A percentile compares a stretch with the other conserved stretches of the same genome.
phyloP scores from a whole-genome alignment of 2,888 invertebrate genomes.

The Sphinx pinastri region DNA sequence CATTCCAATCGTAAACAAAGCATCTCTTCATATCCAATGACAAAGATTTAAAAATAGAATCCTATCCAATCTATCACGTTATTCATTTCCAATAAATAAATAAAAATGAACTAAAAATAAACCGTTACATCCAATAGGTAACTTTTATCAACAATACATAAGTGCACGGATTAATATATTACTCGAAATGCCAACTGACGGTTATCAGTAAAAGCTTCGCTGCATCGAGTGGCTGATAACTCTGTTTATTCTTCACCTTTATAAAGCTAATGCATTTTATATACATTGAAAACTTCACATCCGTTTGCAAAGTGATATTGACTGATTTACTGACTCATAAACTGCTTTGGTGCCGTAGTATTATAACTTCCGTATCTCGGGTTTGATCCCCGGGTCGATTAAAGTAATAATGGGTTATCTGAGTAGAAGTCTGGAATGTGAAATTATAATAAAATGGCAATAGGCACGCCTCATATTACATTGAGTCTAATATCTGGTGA shows the following conservation, averaged over 20 bases:
- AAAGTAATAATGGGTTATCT: no score
- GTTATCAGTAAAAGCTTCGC: slow-evolving; percentile 40
- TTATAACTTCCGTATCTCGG: no score
- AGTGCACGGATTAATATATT: slow-evolving; percentile 35
- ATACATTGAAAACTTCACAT: slow-evolving; percentile 17
- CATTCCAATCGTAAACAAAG: background rate
- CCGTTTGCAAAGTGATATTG: slow-evolving; percentile 1
- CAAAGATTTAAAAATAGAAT: background rate
- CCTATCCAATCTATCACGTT: background rate
- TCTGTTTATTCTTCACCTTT: slow-evolving; percentile 21
- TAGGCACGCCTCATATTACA: no score
- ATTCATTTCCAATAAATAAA: background rate
- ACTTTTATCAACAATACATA: slow-evolving; percentile 33
- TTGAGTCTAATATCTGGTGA: no score
- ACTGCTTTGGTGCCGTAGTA: no score
- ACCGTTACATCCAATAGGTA: slow-evolving; percentile 23
- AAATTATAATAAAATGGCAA: no score
- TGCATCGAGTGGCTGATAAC: slow-evolving; percentile 34
- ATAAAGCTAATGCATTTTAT: slow-evolving; percentile 20
- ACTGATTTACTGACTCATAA: background rate
- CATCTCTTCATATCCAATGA: background rate
- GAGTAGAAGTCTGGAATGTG: no score
- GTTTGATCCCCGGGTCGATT: no score
- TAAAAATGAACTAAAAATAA: slow-evolving; percentile 2
- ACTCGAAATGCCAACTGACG: slow-evolving; percentile 32